Evolutionary conservation across 2,888 invertebrate genomes (phyloP).

Genomic region (Eupithecia centaureata): DNA sequence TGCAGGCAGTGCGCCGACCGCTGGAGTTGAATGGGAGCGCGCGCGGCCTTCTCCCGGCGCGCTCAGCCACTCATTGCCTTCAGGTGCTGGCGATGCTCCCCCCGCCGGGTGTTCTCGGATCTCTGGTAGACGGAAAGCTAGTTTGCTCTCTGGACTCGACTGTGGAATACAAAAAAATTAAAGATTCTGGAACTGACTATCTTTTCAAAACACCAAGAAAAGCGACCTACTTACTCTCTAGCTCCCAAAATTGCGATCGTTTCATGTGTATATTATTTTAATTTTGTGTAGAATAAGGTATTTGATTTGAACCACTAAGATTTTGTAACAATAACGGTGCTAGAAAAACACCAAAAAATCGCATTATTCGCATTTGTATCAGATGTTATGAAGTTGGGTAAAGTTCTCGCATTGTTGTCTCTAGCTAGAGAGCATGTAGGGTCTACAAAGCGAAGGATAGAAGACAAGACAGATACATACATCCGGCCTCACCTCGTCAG

Average conservation of each 20-base stretch:
- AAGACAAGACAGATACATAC: conserved; percentile 80
- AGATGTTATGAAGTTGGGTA: background rate
- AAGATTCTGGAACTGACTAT: background rate
- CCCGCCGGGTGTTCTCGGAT: conserved; percentile 75
- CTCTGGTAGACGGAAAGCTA: conserved; percentile 78
- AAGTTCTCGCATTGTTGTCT: background rate
- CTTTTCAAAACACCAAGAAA: background rate
- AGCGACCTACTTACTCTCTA: conserved; percentile 11
- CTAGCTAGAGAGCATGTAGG: background rate
- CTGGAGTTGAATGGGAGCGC: conserved; percentile 73
- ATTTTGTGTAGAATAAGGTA: no score
- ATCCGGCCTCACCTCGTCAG: conserved; percentile 88
- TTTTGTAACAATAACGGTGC: background rate
- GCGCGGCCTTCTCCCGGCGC: conserved; percentile 66
- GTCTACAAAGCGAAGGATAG: conserved; percentile 47
- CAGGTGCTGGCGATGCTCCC: conserved; percentile 42
- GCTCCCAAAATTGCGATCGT: background rate
- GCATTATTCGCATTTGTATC: no score
- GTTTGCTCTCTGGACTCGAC: conserved; percentile 85
- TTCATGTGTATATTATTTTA: no score
- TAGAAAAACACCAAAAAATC: no score
- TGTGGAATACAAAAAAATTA: conserved; percentile 51
- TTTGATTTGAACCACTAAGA: background rate
- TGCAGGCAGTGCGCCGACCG: conserved; percentile 79
- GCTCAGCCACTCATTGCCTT: conserved; percentile 46